phyloP scores from a whole-genome alignment of 2,797 vertebrate genomes.

The Acipenser transmontanus region DNA sequence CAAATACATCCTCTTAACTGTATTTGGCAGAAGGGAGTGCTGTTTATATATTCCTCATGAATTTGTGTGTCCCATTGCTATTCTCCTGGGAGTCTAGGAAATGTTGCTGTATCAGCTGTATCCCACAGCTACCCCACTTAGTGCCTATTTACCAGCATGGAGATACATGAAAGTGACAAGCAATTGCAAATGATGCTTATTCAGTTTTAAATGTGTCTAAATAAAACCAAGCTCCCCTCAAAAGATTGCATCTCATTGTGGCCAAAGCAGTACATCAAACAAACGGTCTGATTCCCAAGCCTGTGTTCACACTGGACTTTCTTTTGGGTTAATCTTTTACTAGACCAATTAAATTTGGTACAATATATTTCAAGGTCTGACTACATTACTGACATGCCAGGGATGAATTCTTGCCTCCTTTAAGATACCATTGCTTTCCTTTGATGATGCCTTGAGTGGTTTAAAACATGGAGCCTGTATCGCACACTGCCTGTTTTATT shows the following conservation, averaged over 20 bases:
- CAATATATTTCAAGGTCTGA: neutral
- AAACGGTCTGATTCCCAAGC: constrained; percentile 1
- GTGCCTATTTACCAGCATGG: neutral
- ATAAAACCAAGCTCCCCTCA: neutral
- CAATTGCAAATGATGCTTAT: neutral
- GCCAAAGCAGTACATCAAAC: neutral
- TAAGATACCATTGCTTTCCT: neutral
- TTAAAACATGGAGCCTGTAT: too few relatives aligned
- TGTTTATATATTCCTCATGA: neutral
- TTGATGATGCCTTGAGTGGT: neutral
- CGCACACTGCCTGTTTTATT: too few relatives aligned
- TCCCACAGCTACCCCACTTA: neutral
- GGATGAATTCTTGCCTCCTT: neutral
- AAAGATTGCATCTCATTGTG: neutral
- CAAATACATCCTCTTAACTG: neutral
- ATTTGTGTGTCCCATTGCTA: neutral
- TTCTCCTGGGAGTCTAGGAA: neutral
- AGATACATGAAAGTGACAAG: neutral
- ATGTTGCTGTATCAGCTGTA: neutral
- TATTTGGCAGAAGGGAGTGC: neutral
- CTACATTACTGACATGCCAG: neutral
- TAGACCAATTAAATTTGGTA: neutral
- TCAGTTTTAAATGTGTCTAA: neutral
- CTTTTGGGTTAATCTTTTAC: neutral
- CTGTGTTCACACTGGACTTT: neutral